A percentile compares a stretch with the other conserved stretches of the same genome.
These are phyloP conservation scores for Drosophila hydei DNA, from an alignment of 1,140 invertebrate species.

Conservation along the genomic window DNA sequence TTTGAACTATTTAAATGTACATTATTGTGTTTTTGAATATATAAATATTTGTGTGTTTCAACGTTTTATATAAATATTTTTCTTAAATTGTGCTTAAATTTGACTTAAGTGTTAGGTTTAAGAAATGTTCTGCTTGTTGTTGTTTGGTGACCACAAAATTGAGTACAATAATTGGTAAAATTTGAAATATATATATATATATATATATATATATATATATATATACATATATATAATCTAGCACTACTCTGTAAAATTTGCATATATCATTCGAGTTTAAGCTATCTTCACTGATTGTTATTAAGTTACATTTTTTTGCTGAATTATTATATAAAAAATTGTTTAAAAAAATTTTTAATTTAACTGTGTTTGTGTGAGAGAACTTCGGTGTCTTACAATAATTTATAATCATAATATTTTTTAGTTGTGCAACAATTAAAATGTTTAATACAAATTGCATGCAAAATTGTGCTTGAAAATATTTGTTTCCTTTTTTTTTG, in stretches of 20 bases:
- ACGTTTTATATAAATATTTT: conserved; percentile 61
- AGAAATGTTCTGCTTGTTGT: conserved; percentile 25
- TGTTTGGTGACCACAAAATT: conserved; percentile 57
- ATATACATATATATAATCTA: too few species aligned
- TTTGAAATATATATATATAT: conserved; percentile 55
- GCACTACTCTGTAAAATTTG: conserved; percentile 63
- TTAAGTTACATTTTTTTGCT: conserved; percentile 50
- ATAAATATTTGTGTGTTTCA: conserved; percentile 74
- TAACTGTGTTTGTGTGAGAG: conserved; percentile 38
- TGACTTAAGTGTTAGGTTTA: conserved; percentile 43
- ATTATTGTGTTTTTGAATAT: conserved; percentile 71
- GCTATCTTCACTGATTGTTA: conserved; percentile 74
- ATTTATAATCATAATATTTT: conserved; percentile 23
- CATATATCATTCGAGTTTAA: conserved; percentile 51
- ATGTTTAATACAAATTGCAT: conserved; percentile 55
- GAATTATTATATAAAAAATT: conserved; percentile 52
- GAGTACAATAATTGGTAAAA: conserved; percentile 67
- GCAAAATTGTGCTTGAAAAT: conserved; percentile 53
- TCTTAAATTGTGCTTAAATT: conserved; percentile 64
- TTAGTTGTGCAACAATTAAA: conserved; percentile 62
- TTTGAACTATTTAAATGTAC: conserved; percentile 79
- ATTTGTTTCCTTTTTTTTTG: conserved; percentile 37
- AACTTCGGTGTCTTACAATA: conserved; percentile 53
- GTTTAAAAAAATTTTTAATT: conserved; percentile 13
- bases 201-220: conserved; percentile 24